Evolutionary conservation across 2,797 vertebrate genomes (phyloP).

Genomic region (Perodicticus potto): DNA sequence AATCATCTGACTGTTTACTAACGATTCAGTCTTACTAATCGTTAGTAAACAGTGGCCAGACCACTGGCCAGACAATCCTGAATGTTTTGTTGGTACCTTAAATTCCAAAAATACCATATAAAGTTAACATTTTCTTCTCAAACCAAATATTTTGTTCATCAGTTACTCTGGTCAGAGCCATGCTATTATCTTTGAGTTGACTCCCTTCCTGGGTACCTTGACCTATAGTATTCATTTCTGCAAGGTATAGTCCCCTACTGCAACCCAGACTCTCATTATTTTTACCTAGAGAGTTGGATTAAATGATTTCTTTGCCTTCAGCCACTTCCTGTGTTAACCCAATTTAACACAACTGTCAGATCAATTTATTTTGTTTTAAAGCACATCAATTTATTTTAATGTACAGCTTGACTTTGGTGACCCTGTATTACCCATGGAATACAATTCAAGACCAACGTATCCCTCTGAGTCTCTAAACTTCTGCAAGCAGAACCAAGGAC

Average conservation of each 20-base stretch:
- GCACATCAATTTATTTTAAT: constrained; percentile 53
- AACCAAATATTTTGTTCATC: not conserved
- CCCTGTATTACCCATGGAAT: not conserved
- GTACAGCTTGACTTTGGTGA: not conserved
- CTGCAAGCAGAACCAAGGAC: not conserved
- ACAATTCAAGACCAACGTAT: not conserved
- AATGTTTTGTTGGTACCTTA: not conserved
- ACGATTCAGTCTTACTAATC: not conserved
- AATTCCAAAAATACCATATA: not conserved
- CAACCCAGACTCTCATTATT: not conserved
- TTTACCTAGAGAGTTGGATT: constrained; percentile 22
- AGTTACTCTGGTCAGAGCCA: constrained; percentile 8
- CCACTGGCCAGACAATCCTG: not conserved
- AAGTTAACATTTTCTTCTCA: not conserved
- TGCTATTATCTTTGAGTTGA: not conserved
- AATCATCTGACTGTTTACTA: not conserved
- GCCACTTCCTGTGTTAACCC: not conserved
- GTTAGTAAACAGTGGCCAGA: no score
- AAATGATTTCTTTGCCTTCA: not conserved
- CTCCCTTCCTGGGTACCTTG: not conserved
- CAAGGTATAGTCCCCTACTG: not conserved
- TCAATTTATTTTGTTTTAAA: constrained; percentile 46
- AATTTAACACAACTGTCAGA: not conserved
- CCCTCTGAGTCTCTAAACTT: not conserved
- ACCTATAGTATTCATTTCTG: not conserved